Base-by-base conservation (phyloP, 2,113 vertebrate species). In the Tyrannus savana region DNA sequence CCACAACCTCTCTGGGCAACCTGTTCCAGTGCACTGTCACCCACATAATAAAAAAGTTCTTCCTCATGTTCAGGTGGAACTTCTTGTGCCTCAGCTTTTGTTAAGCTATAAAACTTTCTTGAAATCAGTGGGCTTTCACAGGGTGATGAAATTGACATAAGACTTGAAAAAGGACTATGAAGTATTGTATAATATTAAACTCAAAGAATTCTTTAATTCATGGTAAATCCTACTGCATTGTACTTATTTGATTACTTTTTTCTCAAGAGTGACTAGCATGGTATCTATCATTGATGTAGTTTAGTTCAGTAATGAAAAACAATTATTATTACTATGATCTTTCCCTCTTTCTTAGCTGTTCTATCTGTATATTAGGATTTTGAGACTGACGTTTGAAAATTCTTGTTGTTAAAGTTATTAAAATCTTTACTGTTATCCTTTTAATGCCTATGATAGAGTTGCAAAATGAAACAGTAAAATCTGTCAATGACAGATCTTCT, bases 71-170 rank as follows among this genome's bases (percentile, higher is more conserved):
- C 30, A 68, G 46, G n/a, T 12, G 4, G 14, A 89, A 35, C 5
- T 21, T 30, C 28, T 39, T 53, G 8, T 22, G 6, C 17, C 12
- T 31, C 21, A 27, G 21, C 22, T 53, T 68, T 39, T 68, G 24
- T 12, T 35, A 56, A 71, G 10, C 9, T 58, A 21, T n/a, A 55
- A 75, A 85, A 74, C 12, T 55, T 60, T 12, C 30, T 28, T 94
- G 30, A 91, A 52, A 77, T 53, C 18, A 46, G 3, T 22, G 3
- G 5, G 55, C 7, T 85, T 87, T 53, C 53, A 66, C 3, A 31
- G 18, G 4, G 4, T 1, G 1, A 7, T 25, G 3, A 77, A 84
- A 71, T 31, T 59, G 6, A 46, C 3, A 42, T 5, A 35, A 8
- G 4, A 49, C 63, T 7, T 77, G 12, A 55, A 90, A 69, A 92